Conservation (phyloP, 2,113 vertebrate species). For the Vidua macroura region DNA sequence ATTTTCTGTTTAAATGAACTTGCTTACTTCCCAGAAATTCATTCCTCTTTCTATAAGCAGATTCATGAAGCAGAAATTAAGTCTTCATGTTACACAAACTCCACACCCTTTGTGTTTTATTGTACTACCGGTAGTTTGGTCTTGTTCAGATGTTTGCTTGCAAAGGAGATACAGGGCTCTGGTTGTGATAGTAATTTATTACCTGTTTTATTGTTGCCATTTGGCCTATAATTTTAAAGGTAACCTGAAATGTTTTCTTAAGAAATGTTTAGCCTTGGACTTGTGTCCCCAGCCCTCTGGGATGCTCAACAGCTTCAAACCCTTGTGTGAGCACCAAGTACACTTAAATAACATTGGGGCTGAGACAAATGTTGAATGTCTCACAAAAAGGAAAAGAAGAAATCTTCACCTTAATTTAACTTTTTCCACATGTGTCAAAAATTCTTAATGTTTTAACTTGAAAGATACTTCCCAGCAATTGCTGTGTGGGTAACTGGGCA, state of each 20-base stretch:
- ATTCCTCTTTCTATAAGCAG: slow-evolving; percentile 70
- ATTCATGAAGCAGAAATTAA: slow-evolving; percentile 40
- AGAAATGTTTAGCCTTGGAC: not conserved
- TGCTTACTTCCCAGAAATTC: slow-evolving; percentile 61
- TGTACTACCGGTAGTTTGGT: slow-evolving; percentile 10
- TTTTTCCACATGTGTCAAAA: not conserved
- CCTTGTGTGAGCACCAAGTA: not conserved
- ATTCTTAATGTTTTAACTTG: not conserved
- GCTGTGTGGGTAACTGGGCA: not conserved
- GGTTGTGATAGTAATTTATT: slow-evolving; percentile 43
- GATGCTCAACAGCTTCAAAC: not conserved
- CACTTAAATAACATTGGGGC: not conserved
- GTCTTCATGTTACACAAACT: slow-evolving; percentile 24
- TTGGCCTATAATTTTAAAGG: slow-evolving; percentile 5
- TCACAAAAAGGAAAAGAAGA: not conserved
- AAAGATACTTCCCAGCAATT: not conserved
- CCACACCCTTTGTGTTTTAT: slow-evolving; percentile 45
- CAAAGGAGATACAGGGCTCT: not conserved
- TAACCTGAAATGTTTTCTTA: slow-evolving; percentile 4
- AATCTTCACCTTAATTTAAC: not conserved
- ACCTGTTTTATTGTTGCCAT: slow-evolving; percentile 37
- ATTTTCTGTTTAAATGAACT: slow-evolving; percentile 44
- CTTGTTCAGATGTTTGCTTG: slow-evolving; percentile 13
- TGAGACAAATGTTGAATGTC: not conserved
- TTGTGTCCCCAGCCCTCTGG: not conserved